Evolutionary conservation across 2,797 vertebrate species (phyloP), one percentile per base, ranked within the genome.

Genomic region (Astyanax mexicanus): DNA sequence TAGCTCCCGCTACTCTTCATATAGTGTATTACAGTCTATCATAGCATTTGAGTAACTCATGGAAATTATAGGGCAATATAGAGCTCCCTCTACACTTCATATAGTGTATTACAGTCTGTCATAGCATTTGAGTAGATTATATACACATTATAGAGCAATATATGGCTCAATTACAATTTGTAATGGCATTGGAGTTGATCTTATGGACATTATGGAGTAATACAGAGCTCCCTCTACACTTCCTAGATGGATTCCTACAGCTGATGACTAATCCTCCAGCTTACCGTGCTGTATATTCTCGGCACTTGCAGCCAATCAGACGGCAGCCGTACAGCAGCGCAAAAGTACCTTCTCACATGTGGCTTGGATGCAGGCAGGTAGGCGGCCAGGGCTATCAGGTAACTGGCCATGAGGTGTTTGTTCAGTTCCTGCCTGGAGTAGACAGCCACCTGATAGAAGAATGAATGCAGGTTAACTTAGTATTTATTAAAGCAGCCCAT

Each of bases 301-400:
- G 92, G 92, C 1, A 97, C 91, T 58, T 96, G 95, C 79, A 95
- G 91, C 96, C 96, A 98, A 47, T 98, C 96, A 0, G 96, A 95
- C 0, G 96, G 96, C 58, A 98, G 88, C 86, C 94, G 94, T 0
- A 96, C 88, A 0, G 93, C 87, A 0, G 93, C 84, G 51, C 94
- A 92, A 87, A 95, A 94, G 83, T 96, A 98, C 19, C 95, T 90
- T 69, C 94, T 94, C 35, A 97, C 71, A 13, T 97, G 90, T 0
- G 90, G 88, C 68, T 95, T 95, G 55, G 93, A 93, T 37, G 79
- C n/a, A 0, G 90, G 88, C 32, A 91, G 87, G 69, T 79, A 86
- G 74, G 95, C 93, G 4, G 95, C 93, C 27, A 96, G 72, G 0
- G 95, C 95, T 80, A 97, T 73, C 23, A 97, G 72, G 80, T 92